Evolutionary conservation across 2,797 vertebrate species (phyloP).

Genomic region (Leuciscus waleckii): DNA sequence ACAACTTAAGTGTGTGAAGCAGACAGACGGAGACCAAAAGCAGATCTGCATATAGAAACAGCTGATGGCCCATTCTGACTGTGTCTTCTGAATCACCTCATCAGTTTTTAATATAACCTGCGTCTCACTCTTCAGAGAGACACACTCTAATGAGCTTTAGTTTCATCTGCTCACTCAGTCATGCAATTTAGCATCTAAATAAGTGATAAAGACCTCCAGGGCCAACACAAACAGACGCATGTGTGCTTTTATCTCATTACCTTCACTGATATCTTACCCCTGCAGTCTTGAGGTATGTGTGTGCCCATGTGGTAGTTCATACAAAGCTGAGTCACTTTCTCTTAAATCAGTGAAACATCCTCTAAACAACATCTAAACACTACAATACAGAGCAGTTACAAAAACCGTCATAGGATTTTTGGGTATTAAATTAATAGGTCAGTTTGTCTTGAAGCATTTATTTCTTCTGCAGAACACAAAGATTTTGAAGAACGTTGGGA

Average conservation of each 20-base stretch:
- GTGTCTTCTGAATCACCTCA: not conserved
- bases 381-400: not conserved
- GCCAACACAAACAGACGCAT: not conserved
- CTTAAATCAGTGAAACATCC: not conserved
- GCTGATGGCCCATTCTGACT: not conserved
- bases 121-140: not conserved
- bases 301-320: constrained; percentile 1
- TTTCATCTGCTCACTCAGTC: constrained; percentile 5
- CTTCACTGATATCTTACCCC: not conserved
- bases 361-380: not conserved
- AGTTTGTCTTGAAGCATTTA: not conserved
- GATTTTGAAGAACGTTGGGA: not conserved
- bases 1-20: not conserved
- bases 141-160: constrained; percentile 25
- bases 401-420: not conserved
- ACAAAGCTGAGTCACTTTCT: not conserved
- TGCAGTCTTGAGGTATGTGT: not conserved
- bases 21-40: not conserved
- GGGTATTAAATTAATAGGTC: not conserved
- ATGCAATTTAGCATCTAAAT: constrained; percentile 17
- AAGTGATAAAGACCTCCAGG: constrained; percentile 18
- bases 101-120: constrained; percentile 16
- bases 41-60: not conserved
- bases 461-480: not conserved
- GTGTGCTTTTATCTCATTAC: constrained; percentile 25